phyloP scores from a whole-genome alignment of 1,140 invertebrate species.

The Varroa destructor region DNA sequence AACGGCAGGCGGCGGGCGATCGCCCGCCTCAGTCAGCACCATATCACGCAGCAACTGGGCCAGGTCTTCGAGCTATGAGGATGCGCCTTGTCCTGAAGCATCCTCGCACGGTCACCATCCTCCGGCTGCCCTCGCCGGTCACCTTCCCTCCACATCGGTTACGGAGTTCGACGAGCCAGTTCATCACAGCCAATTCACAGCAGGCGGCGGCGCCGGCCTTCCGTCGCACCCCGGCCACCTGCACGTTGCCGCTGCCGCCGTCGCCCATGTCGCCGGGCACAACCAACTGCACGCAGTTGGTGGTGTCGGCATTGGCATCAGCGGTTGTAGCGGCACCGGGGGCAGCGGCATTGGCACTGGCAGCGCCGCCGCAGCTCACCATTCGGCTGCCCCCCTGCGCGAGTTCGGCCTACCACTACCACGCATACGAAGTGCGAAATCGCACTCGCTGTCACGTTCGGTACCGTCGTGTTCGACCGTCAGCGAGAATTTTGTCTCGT shows the following conservation, averaged over 20 bases:
- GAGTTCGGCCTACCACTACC: neutral
- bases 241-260: too few species aligned
- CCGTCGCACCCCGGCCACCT: too few species aligned
- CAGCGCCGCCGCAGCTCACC: too few species aligned
- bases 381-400: too few species aligned
- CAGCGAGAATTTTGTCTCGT: conserved; percentile 27
- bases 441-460: conserved; percentile 26
- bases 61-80: conserved; percentile 25
- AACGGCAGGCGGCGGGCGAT: conserved; percentile 14
- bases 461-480: conserved; percentile 26
- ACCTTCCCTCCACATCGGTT: neutral
- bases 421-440: conserved; percentile 17
- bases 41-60: conserved; percentile 28
- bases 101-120: conserved; percentile 19
- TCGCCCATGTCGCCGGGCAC: too few species aligned
- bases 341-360: too few species aligned
- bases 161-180: conserved; percentile 13
- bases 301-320: too few species aligned
- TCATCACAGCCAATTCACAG: neutral
- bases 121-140: neutral
- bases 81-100: conserved; percentile 7
- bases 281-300: too few species aligned
- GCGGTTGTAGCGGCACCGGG: too few species aligned
- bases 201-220: too few species aligned
- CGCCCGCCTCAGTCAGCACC: conserved; percentile 28